These are phyloP conservation scores for Dryadula phaetusa DNA, from an alignment of 2,888 invertebrate genomes.

Conservation along the genomic window DNA sequence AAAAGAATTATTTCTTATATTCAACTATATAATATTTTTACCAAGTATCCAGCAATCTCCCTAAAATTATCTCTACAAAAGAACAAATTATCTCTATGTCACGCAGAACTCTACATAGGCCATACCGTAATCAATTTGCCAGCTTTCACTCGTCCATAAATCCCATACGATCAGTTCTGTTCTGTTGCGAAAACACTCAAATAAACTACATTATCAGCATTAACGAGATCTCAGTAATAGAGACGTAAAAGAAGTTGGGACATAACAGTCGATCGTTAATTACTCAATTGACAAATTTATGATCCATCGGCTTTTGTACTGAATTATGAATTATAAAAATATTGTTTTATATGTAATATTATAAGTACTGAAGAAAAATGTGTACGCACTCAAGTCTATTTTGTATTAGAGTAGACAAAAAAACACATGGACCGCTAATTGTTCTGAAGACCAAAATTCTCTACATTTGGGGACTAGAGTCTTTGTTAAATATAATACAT, in stretches of 20 bases:
- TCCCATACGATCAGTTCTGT: conserved; percentile 19
- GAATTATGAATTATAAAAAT: conserved; percentile 33
- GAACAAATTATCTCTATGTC: not conserved
- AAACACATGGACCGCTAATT: no score
- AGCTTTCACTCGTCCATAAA: not conserved
- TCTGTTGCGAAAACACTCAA: conserved; percentile 30
- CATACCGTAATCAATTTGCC: conserved; percentile 10
- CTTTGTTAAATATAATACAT: no score
- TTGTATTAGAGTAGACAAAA: no score
- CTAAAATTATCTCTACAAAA: not conserved
- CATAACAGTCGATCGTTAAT: conserved; percentile 37
- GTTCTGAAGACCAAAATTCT: no score
- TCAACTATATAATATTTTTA: not conserved
- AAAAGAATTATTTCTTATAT: no score
- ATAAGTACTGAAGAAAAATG: not conserved
- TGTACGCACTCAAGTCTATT: no score
- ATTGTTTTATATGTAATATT: not conserved
- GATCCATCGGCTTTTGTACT: conserved; percentile 26
- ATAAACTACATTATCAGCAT: conserved; percentile 35
- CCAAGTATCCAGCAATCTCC: not conserved
- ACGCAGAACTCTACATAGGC: conserved; percentile 5
- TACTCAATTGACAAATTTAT: conserved; percentile 38
- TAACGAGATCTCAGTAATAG: conserved; percentile 31
- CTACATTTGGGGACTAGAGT: no score
- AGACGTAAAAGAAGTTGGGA: conserved; percentile 39